Evolutionary conservation across 92 coral and sea anemone species (phyloP).

Genomic region (Diadumene lineata): DNA sequence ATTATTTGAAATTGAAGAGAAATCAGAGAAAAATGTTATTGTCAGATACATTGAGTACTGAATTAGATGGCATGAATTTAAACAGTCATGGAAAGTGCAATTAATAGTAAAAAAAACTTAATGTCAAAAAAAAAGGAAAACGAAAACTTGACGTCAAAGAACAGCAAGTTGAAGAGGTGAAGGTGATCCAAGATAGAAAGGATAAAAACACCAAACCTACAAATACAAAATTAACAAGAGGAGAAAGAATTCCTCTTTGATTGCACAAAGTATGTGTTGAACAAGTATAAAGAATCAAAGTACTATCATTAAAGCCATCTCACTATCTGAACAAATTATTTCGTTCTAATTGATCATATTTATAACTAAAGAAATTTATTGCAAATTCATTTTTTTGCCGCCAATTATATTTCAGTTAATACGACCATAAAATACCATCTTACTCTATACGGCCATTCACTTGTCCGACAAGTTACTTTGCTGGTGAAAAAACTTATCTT

Average conservation of each 20-base stretch:
- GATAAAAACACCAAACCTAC: constrained; percentile 24
- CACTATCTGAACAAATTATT: neutral
- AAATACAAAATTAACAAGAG: neutral
- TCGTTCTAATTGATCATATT: neutral
- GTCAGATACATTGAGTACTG: too few relatives aligned
- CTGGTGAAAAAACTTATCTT: constrained; percentile 38
- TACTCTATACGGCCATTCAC: neutral
- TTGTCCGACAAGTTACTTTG: constrained; percentile 30
- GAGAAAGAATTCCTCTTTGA: neutral
- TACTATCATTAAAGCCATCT: neutral
- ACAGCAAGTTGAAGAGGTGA: neutral
- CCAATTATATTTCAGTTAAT: neutral
- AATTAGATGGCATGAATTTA: neutral
- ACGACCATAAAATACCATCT: neutral
- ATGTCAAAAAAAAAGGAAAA: neutral
- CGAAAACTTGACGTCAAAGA: too few relatives aligned
- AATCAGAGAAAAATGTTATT: too few relatives aligned
- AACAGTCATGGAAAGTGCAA: neutral
- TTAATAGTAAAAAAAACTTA: neutral
- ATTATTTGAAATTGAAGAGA: neutral
- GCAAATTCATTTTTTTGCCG: neutral
- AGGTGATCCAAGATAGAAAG: constrained; percentile 14
- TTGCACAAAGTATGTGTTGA: neutral
- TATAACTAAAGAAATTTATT: too few relatives aligned
- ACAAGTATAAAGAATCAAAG: neutral